Base-by-base conservation (phyloP, 2,113 vertebrate genomes). In the Gobio gobio region DNA sequence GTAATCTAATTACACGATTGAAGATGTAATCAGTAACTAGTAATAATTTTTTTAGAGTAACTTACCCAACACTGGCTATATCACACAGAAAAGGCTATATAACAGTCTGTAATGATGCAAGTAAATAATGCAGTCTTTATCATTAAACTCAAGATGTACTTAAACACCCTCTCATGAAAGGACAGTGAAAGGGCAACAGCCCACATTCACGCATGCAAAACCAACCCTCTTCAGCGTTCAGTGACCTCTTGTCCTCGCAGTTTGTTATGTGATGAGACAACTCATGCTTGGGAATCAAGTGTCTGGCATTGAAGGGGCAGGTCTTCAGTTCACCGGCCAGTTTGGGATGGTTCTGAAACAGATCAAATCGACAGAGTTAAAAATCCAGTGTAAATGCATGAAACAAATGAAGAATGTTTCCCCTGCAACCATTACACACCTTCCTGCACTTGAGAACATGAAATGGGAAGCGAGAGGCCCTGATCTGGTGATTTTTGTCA, bases 361-460 rank as follows among this genome's bases (percentile, higher is more conserved):
- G 16, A 26, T 10, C 5, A 16, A 51, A 1, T 16, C 2, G 20
- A 43, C 26, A 26, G 13, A 58, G 6, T 36, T 77, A 4, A 36
- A 29, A 29, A 1, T 29, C 29, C 2, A 36, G 9, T 36, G 36
- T 36, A 16, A 20, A 36, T 36, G 16, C 14, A 36, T 36, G 64
- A 22, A 73, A 20, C 14, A 33, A 18, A 47, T 45, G 1, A 49
- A 14, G 63, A n/a, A 26, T 9, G 0, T 13, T 18, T 6, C 4
- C 33, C 1, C 24, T 18, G 26, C 4, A 10, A 70, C 4, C 16
- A 70, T 36, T 24, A 56, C 85, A 4, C 16, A 98, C 97, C 96
- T 97, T 97, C 74, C 88, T 94, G 87, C 98, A 99, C 91, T 99
- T 99, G 4, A 98, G 93, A 2, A 98, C 88, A 87, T 99, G 98